Base-by-base conservation (phyloP, 2,113 vertebrate genomes). In the Lophotis ruficrista region DNA sequence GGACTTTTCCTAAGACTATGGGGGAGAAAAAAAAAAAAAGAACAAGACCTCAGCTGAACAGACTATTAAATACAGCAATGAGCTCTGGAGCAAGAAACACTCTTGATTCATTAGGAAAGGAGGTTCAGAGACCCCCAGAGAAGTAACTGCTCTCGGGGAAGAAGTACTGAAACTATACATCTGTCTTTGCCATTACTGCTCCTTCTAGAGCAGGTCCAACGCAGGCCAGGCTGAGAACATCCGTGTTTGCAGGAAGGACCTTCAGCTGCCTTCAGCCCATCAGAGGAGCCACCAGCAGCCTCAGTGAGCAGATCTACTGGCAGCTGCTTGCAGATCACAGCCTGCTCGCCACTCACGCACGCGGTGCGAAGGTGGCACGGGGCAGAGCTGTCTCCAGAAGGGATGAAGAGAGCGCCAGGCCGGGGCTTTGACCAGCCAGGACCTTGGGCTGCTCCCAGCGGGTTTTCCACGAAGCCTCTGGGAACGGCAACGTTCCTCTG, bases 1-100 rank as follows among this genome's bases (percentile, higher is more conserved):
- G 99, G 79, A 99, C 98, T 97, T 99, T 99, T 79, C 99, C 99
- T 97, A 99, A 98, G 96, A 99, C 99, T 99, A 87, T 31, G 22
- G 33, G 28, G 21, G 54, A 43, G 3, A 9, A 22, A 58, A 48
- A n/a, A 66, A 66, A 4, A 22, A 35, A 1, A 50, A 18, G 31
- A 3, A 25, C 33, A 8, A 43, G 7, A 43, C 17, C 6, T 35
- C 68, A 77, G 47, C 13, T 72, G 70, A 78, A 43, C 14, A 48
- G 38, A 70, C 6, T 28, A 4, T 48, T 60, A 60, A 84, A 43
- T 28, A 15, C 7, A 92, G 48, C 68, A 83, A 65, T 2, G 7
- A 93, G 56, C 23, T 68, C 51, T 61, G 60, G 45, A 72, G 33
- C 31, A 84, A 83, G n/a, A 54, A 86, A 64, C 18, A 19, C 12